Base-by-base conservation (phyloP, 2,888 invertebrate species). In the Eupithecia inturbata region DNA sequence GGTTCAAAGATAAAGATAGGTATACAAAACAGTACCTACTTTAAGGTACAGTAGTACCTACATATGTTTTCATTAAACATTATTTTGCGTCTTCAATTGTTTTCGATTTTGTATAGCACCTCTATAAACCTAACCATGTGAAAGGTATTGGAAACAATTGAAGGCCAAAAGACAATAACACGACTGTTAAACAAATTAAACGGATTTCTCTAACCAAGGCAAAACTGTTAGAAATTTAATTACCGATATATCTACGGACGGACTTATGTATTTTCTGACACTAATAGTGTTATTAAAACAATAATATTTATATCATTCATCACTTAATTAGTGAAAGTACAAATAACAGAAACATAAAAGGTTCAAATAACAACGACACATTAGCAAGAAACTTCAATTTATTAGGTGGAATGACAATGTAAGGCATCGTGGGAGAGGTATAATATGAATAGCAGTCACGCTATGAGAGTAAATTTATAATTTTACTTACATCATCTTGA, bases 381-480 rank as follows among this genome's bases (percentile, higher is more conserved):
- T 83, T 79, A 80, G 79, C 74, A 81, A 77, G 82, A 84, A 82
- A 83, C 80, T 82, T 66, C 84, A 87, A 88, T 88, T 89, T 89
- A 88, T 87, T 88, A 88, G 82, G 83, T 85, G 87, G 88, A 87
- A 88, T 87, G 87, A 88, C 89, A 87, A 79, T 83, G 82, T 80
- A 77, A 77, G 31, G 76, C 87, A 85, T 87, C 93, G 93, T 93
- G 93, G 93, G 93, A 94, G 93, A 91, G 36, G 26, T 87, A 82
- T 84, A n/a, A 85, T 87, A 86, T 89, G 88, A 92, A 92, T 91
- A 86, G 88, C 81, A 86, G 82, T 81, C 87, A 87, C 88, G 87
- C 81, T 85, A 89, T 82, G 85, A 86, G 85, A 88, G 87, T 77
- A 68, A 75, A 67, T 68, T 83, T 83, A 83, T 87, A 87, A 89